These are phyloP conservation scores for Gasteruption jaculator DNA, from an alignment of 2,888 invertebrate genomes.

Conservation along the genomic window DNA sequence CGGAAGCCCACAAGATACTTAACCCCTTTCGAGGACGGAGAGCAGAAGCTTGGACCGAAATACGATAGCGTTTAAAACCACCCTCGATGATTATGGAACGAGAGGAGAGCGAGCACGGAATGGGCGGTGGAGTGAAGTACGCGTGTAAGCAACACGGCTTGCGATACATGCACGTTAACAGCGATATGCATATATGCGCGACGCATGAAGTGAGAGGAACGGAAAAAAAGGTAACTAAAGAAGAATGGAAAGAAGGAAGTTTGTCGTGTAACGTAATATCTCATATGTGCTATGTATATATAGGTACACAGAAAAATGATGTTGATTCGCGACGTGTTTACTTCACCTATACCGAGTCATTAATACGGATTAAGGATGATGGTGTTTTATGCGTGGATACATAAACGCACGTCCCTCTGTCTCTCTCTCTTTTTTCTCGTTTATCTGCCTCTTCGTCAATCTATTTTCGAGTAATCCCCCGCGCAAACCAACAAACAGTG, in stretches of 20 bases:
- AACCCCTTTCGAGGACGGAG: conserved; percentile 40
- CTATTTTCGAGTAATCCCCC: conserved; percentile 47
- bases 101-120: conserved; percentile 4
- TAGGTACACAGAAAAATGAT: too few species aligned
- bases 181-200: too few species aligned
- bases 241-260: too few species aligned
- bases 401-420: conserved; percentile 5
- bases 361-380: conserved; percentile 42
- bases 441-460: conserved; percentile 26
- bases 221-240: too few species aligned
- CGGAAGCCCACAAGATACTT: conserved; percentile 42
- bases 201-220: too few species aligned
- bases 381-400: too few species aligned
- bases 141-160: too few species aligned
- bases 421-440: conserved; percentile 7
- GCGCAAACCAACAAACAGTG: conserved; percentile 47
- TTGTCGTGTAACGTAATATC: too few species aligned
- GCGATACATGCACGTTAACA: too few species aligned
- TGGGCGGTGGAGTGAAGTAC: not conserved
- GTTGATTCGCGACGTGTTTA: too few species aligned
- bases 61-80: conserved; percentile 31
- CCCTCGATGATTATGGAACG: conserved; percentile 17
- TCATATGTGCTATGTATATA: too few species aligned
- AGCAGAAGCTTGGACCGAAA: conserved; percentile 29
- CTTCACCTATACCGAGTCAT: conserved; percentile 32